These are phyloP conservation scores for Tetraneura akinire DNA, from an alignment of 1,140 invertebrate species.

Conservation along the genomic window DNA sequence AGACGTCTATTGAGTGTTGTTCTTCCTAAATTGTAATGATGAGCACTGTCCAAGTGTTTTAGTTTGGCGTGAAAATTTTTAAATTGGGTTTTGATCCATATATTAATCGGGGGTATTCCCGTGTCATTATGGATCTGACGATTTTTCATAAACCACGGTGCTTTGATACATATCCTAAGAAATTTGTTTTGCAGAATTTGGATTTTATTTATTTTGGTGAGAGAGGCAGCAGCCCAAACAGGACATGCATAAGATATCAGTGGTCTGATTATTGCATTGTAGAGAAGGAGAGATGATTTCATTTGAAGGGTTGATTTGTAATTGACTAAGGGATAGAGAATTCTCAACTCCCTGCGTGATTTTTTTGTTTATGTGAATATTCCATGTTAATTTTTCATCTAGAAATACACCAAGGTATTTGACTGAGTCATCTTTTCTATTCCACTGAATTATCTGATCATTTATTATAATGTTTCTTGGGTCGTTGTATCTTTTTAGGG, in stretches of 20 bases:
- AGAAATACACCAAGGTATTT: background rate
- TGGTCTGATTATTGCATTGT: too few relatives aligned
- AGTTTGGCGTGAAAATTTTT: too few relatives aligned
- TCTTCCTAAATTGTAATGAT: too few relatives aligned
- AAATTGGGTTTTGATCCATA: background rate
- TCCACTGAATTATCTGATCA: background rate
- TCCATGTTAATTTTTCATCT: too few relatives aligned
- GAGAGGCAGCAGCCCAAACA: too few relatives aligned
- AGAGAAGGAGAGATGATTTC: too few relatives aligned
- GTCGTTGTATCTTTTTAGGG: background rate
- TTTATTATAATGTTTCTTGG: background rate
- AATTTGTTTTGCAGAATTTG: constrained; percentile 4
- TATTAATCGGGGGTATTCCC: background rate
- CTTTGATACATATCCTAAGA: background rate
- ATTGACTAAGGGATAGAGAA: background rate
- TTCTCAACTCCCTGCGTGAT: background rate
- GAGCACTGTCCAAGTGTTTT: too few relatives aligned
- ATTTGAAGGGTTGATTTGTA: too few relatives aligned
- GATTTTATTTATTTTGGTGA: too few relatives aligned
- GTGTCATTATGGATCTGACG: background rate
- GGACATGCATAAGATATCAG: too few relatives aligned
- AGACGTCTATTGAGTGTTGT: too few relatives aligned
- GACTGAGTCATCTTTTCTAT: background rate
- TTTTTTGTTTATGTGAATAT: constrained; percentile 1
- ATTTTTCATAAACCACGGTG: background rate